Evolutionary conservation across 2,888 invertebrate species (phyloP), one percentile per base, ranked within the genome.

Genomic region (Lamellibrachia columna): DNA sequence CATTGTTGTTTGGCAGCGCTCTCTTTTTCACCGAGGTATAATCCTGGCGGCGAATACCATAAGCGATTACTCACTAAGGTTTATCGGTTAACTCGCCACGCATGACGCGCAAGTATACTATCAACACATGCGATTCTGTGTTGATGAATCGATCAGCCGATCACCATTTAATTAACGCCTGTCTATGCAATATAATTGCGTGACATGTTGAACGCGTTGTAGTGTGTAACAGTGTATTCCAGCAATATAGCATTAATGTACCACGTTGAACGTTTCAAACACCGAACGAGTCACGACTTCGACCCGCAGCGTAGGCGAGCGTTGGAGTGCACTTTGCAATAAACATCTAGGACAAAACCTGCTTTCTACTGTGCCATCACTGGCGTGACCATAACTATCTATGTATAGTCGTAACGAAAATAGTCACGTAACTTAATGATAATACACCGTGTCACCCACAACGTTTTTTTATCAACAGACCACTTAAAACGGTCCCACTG

Each of bases 141-240:
- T 75, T 75, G 75, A 75, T 75, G 22, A 75, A n/a, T 75, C 75
- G 75, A 75, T 75, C 75, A 75, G 75, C 75, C 75, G 75, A 75
- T 75, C 75, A 75, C 75, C 75, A 75, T 75, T 75, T 75, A 75
- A 75, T 75, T 75, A 75, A 75, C 75, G 75, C 75, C 75, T 75
- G 15, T 75, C 75, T 75, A 75, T 3, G 75, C 75, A 75, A 22
- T 75, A 75, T 75, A 75, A 75, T 75, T 75, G n/a, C 75, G 4
- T 75, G 75, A 75, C 75, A 22, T 11, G 22, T 75, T 15, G 75
- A 75, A n/a, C 75, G 75, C 1, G 75, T 15, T 75, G 75, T 75
- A 75, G 75, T 75, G 75, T 75, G 22, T 40, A 40, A 40, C 40
- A 40, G 40, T 40, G 40, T 75, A 22, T 22, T 75, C 75, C 75